phyloP scores from a whole-genome alignment of 2,888 invertebrate genomes.

The Drosophila percnosoma region DNA sequence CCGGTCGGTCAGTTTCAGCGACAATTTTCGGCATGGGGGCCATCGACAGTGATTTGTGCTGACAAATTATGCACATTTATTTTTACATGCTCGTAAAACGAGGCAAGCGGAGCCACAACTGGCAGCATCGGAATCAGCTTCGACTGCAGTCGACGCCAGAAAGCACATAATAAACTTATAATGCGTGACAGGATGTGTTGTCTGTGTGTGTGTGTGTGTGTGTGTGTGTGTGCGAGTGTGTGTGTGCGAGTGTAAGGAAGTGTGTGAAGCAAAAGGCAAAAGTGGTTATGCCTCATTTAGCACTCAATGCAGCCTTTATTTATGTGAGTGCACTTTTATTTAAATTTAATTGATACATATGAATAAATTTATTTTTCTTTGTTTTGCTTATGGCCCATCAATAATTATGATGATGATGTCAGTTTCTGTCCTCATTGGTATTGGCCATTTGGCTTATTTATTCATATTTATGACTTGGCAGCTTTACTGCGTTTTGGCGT shows the following conservation, averaged over 20 bases:
- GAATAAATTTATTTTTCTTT: conserved; percentile 17
- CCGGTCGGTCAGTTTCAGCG: conserved; percentile 2
- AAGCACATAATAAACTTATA: conserved; percentile 66
- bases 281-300: conserved; percentile 65
- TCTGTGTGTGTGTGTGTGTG: conserved; percentile 22
- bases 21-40: background rate
- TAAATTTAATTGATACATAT: conserved; percentile 67
- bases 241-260: background rate
- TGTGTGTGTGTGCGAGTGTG: conserved; percentile 13
- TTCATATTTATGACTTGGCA: conserved; percentile 41
- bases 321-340: conserved; percentile 73
- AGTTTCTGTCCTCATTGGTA: conserved; percentile 10
- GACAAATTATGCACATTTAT: conserved; percentile 74
- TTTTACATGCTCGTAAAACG: conserved; percentile 48
- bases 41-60: conserved; percentile 54
- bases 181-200: conserved; percentile 57
- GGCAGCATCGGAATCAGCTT: conserved; percentile 17
- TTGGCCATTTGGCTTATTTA: conserved; percentile 17
- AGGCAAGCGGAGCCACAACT: conserved; percentile 20
- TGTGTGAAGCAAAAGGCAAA: conserved; percentile 32
- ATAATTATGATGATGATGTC: conserved; percentile 34
- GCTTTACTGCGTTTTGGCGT: conserved; percentile 29
- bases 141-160: conserved; percentile 49
- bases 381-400: conserved; percentile 13
- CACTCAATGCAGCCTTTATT: conserved; percentile 52